A percentile compares a stretch with the other conserved stretches of the same genome.
Evolutionary conservation across 2,113 vertebrate species (phyloP).

Genomic region (Psophia crepitans): DNA sequence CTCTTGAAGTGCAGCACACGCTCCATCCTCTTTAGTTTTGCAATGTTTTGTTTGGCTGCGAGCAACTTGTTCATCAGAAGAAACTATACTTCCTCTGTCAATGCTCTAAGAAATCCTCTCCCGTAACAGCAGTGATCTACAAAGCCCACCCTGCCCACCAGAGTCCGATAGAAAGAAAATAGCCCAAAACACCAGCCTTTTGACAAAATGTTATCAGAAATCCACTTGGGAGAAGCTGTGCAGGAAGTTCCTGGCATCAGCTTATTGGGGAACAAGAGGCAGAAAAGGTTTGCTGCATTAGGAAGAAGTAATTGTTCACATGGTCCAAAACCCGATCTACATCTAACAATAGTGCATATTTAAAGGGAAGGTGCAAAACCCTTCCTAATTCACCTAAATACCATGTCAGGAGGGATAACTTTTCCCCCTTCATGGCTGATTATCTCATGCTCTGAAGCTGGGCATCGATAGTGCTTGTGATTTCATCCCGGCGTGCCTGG

Average conservation of each 20-base stretch:
- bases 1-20: background rate
- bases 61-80: background rate
- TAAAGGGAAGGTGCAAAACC: background rate
- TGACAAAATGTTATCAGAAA: background rate
- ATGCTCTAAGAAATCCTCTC: background rate
- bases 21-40: slow-evolving; percentile 25
- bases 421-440: background rate
- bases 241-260: background rate
- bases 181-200: background rate
- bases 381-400: background rate
- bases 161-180: background rate
- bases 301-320: background rate
- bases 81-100: background rate
- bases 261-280: background rate
- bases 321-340: background rate
- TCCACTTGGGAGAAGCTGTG: background rate
- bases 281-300: background rate
- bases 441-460: background rate
- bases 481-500: background rate
- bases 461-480: background rate
- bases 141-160: background rate
- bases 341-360: background rate
- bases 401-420: background rate
- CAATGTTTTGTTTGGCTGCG: slow-evolving; percentile 44
- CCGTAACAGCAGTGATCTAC: background rate